Evolutionary conservation across 2,113 vertebrate genomes (phyloP).

Genomic region (Capreolus pygargus): DNA sequence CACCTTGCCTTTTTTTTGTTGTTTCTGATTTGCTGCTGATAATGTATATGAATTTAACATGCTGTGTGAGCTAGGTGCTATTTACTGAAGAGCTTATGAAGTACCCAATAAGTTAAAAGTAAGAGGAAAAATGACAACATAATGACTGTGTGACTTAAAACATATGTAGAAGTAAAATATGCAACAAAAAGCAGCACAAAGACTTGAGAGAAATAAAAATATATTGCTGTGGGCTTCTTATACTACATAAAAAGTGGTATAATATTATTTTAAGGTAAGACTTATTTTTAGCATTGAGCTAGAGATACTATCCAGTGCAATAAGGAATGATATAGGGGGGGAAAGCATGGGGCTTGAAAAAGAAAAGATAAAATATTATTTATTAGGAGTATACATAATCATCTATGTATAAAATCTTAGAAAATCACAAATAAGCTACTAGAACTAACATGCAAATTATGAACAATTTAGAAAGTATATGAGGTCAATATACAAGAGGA

Average conservation of each 20-base stretch:
- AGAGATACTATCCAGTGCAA: neutral
- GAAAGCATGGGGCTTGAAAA: neutral
- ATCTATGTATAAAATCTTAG: neutral
- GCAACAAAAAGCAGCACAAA: neutral
- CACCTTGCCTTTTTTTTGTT: no score
- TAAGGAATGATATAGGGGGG: neutral
- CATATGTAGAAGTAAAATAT: neutral
- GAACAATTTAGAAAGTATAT: neutral
- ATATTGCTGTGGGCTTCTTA: neutral
- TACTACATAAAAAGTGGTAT: neutral
- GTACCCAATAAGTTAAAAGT: conserved; percentile 85
- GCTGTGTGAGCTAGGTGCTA: conserved; percentile 76
- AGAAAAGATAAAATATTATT: neutral
- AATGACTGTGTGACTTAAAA: neutral
- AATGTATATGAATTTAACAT: conserved; percentile 74
- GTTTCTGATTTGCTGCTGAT: conserved; percentile 79
- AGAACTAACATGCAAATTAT: neutral
- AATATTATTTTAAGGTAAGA: neutral
- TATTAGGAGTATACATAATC: neutral
- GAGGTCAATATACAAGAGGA: neutral
- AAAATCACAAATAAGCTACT: neutral
- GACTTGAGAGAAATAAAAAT: neutral
- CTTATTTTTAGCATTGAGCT: neutral
- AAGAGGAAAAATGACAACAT: conserved; percentile 52
- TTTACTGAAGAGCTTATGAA: conserved; percentile 75